Evolutionary conservation across 2,797 vertebrate species (phyloP).

Genomic region (Nannoperca australis): DNA sequence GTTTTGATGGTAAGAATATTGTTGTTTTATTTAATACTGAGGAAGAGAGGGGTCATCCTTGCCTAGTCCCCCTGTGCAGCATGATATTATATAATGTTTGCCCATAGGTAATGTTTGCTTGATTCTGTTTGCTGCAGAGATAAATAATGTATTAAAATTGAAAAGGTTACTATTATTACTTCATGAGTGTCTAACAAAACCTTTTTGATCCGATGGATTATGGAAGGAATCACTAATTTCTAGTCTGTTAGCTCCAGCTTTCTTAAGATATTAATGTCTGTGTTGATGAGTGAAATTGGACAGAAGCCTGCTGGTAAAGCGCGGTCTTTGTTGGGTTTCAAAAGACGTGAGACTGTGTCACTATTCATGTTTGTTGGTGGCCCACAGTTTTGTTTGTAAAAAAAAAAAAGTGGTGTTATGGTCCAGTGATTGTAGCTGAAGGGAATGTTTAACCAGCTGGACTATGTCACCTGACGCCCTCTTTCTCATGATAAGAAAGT

Average conservation of each 20-base stretch:
- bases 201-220: not conserved
- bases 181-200: not conserved
- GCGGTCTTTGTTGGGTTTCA: not conserved
- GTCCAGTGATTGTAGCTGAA: not conserved
- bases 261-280: not conserved
- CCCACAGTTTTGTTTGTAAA: not conserved
- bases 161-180: not conserved
- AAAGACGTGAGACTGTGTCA: not conserved
- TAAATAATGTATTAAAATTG: not conserved
- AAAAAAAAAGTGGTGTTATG: too few species aligned
- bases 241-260: not conserved
- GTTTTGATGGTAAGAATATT: too few species aligned
- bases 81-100: not conserved
- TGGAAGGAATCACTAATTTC: not conserved
- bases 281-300: conserved; percentile 7
- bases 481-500: conserved; percentile 48
- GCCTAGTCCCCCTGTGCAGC: too few species aligned
- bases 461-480: conserved; percentile 23
- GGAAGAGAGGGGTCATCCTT: too few species aligned
- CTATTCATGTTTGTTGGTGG: not conserved
- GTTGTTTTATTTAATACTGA: too few species aligned
- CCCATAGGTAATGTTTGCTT: not conserved
- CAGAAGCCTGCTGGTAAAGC: not conserved
- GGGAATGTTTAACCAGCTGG: conserved; percentile 65
- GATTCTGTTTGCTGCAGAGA: conserved; percentile 7